A percentile compares a stretch with the other conserved stretches of the same genome.
These are phyloP conservation scores for Lampris incognitus DNA, from an alignment of 2,113 vertebrate genomes.

Conservation along the genomic window DNA sequence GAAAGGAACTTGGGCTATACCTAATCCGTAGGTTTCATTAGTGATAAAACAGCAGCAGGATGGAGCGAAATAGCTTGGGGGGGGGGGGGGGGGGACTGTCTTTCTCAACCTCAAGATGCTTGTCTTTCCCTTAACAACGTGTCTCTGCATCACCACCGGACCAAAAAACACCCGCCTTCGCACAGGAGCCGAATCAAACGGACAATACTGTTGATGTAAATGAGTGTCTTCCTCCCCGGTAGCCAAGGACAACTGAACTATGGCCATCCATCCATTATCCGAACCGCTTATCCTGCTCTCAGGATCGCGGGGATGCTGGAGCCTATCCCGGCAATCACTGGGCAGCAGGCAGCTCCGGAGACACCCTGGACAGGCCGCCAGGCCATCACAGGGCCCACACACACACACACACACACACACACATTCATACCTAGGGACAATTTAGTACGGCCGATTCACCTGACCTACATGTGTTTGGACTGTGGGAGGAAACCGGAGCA, in stretches of 20 bases:
- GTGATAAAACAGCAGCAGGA: slow-evolving; percentile 79
- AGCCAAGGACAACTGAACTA: slow-evolving; percentile 34
- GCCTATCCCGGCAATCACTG: too few relatives aligned
- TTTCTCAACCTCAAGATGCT: slow-evolving; percentile 71
- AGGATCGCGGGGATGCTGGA: too few relatives aligned
- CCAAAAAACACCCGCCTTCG: slow-evolving; percentile 44
- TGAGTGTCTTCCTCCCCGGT: slow-evolving; percentile 30
- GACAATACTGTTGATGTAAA: slow-evolving; percentile 38
- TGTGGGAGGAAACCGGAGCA: too few relatives aligned
- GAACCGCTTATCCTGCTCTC: too few relatives aligned
- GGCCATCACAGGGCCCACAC: too few relatives aligned
- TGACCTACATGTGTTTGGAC: too few relatives aligned
- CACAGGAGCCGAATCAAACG: slow-evolving; percentile 43
- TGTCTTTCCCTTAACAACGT: slow-evolving; percentile 71
- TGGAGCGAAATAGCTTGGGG: slow-evolving; percentile 63
- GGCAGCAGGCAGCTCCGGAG: too few relatives aligned
- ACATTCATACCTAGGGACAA: too few relatives aligned
- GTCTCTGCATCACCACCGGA: slow-evolving; percentile 52
- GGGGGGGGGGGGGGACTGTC: slow-evolving; percentile 50
- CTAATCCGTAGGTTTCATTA: slow-evolving; percentile 82
- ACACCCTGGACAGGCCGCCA: too few relatives aligned
- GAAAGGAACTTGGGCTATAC: slow-evolving; percentile 87
- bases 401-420: too few relatives aligned
- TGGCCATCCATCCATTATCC: background rate
- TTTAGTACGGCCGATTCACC: too few relatives aligned